Percentiles rank a stretch among this genome's conserved stretches.
Conservation (phyloP, 1,140 invertebrate genomes). For the Drosophila cardini region DNA sequence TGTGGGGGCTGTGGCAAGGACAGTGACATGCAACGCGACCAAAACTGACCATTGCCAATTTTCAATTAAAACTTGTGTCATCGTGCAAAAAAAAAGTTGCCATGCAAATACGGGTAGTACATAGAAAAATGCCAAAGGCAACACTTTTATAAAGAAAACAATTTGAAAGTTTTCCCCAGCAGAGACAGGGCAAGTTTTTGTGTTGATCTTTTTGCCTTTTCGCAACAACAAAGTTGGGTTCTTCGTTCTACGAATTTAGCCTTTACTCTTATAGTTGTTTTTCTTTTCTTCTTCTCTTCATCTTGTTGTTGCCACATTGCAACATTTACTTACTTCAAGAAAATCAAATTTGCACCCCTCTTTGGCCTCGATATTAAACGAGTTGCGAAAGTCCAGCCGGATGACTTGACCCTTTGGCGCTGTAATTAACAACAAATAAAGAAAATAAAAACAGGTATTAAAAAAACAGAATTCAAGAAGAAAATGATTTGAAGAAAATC, state of each 20-base stretch:
- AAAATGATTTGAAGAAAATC: neutral
- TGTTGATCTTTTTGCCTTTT: slow-evolving; percentile 12
- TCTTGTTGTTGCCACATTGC: slow-evolving; percentile 34
- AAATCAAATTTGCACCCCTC: slow-evolving; percentile 92
- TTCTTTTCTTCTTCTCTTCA: neutral
- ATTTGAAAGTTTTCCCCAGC: slow-evolving; percentile 55
- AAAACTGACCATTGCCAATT: slow-evolving; percentile 53
- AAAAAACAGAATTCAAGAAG: neutral
- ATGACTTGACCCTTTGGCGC: slow-evolving; percentile 90
- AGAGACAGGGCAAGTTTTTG: slow-evolving; percentile 25
- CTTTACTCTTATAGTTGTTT: slow-evolving; percentile 14
- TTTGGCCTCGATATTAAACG: slow-evolving; percentile 91
- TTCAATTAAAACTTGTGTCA: slow-evolving; percentile 72
- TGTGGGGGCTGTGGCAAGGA: slow-evolving; percentile 19
- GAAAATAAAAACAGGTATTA: slow-evolving; percentile 7
- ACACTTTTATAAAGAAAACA: slow-evolving; percentile 43
- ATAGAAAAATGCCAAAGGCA: slow-evolving; percentile 21
- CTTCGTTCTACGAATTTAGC: slow-evolving; percentile 3
- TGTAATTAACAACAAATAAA: slow-evolving; percentile 85
- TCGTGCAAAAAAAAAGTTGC: slow-evolving; percentile 32
- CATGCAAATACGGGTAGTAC: slow-evolving; percentile 24
- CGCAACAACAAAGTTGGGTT: slow-evolving; percentile 27
- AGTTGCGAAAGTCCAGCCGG: slow-evolving; percentile 92
- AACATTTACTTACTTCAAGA: slow-evolving; percentile 88
- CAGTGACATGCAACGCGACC: slow-evolving; percentile 2